Conservation (phyloP, 2,888 invertebrate species). For the Rapana venosa region DNA sequence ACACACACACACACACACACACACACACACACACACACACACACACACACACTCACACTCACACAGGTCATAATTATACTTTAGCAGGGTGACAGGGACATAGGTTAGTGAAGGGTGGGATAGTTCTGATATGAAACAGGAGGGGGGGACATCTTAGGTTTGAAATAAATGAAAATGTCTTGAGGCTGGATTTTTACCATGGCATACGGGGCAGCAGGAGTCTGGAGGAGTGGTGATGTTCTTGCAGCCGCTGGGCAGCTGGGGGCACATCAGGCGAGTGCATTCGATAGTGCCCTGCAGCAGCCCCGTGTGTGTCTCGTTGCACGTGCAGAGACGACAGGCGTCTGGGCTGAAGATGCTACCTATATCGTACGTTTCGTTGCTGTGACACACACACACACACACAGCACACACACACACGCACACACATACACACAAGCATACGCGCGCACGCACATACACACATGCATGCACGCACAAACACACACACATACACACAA, state of each 20-base stretch:
- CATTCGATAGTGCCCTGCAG: constrained; percentile 24
- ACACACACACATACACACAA: background rate
- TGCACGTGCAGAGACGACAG: constrained; percentile 35
- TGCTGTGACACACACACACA: constrained; percentile 2
- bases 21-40: background rate
- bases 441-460: background rate
- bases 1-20: background rate
- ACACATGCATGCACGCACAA: no score
- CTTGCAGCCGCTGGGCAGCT: background rate
- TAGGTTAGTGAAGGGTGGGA: no score
- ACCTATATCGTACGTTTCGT: background rate
- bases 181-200: background rate
- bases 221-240: background rate
- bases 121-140: no score
- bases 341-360: constrained; percentile 10
- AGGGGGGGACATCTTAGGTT: no score
- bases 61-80: no score
- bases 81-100: no score
- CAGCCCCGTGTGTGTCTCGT: background rate
- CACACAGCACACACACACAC: background rate
- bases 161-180: no score
- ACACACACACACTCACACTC: no score
- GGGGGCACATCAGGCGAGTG: constrained; percentile 1
- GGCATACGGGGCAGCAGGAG: constrained; percentile 5
- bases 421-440: background rate